Conservation (phyloP, 2,113 vertebrate genomes). For the Eolophus roseicapilla region DNA sequence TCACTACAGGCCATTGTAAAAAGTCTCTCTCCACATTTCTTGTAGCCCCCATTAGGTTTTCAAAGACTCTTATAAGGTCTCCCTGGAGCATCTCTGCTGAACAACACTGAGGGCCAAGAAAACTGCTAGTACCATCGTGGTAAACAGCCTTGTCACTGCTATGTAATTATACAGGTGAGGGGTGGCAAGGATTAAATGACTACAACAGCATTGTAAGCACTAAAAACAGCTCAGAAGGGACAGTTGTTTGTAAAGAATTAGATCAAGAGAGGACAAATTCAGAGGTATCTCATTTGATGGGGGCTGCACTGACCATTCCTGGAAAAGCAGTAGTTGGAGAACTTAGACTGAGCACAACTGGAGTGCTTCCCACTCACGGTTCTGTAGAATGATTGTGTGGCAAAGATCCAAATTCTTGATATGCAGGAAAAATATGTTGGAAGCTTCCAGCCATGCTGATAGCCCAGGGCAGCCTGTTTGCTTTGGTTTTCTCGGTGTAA, state of each 20-base stretch:
- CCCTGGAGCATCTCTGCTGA: background rate
- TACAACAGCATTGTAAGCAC: background rate
- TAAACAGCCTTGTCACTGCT: background rate
- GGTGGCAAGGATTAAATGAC: background rate
- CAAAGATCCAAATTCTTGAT: conserved; percentile 25
- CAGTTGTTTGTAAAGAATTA: background rate
- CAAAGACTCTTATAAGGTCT: background rate
- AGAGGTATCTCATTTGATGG: background rate
- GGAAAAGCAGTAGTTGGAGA: background rate
- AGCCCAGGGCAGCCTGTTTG: conserved; percentile 34
- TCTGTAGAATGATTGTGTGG: background rate
- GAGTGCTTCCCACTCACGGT: background rate
- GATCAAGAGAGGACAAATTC: background rate
- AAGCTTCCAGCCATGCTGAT: conserved; percentile 8
- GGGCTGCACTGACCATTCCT: background rate
- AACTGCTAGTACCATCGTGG: background rate
- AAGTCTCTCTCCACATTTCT: background rate
- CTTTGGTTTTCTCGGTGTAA: conserved; percentile 30
- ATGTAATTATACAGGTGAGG: background rate
- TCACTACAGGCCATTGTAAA: background rate
- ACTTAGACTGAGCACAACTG: background rate
- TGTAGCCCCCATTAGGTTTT: background rate
- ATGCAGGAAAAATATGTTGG: background rate
- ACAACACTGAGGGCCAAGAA: background rate
- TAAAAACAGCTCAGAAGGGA: background rate